Conservation (phyloP, 2,888 invertebrate genomes). For the Aporophyla lueneburgensis region DNA sequence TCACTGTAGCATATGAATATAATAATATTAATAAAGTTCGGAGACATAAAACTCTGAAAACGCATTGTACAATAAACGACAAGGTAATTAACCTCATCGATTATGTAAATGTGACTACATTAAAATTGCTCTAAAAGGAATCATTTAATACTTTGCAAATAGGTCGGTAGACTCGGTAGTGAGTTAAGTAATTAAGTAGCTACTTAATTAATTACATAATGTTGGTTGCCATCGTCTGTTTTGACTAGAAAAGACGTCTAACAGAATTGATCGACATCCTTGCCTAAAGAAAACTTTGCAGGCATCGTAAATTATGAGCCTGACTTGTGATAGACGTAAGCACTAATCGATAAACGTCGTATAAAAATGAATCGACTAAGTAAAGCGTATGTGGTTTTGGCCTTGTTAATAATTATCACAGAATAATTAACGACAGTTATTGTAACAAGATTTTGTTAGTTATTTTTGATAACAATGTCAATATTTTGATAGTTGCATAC, state of each 20-base stretch:
- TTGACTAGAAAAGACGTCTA: slow-evolving; percentile 46
- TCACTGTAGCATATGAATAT: slow-evolving; percentile 3
- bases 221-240: slow-evolving; percentile 36
- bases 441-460: slow-evolving; percentile 16
- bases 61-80: slow-evolving; percentile 32
- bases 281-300: slow-evolving; percentile 53
- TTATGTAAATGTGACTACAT: slow-evolving; percentile 54
- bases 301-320: slow-evolving; percentile 54
- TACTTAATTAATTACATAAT: slow-evolving; percentile 55
- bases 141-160: slow-evolving; percentile 61
- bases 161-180: slow-evolving; percentile 31
- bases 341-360: slow-evolving; percentile 36
- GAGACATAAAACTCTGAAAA: slow-evolving; percentile 15
- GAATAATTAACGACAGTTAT: slow-evolving; percentile 2
- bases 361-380: slow-evolving; percentile 5
- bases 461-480: slow-evolving; percentile 42
- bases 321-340: slow-evolving; percentile 47
- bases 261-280: slow-evolving; percentile 53
- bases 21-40: slow-evolving; percentile 14
- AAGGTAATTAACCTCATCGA: slow-evolving; percentile 36
- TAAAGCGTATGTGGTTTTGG: neutral
- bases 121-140: slow-evolving; percentile 56
- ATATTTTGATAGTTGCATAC: slow-evolving; percentile 34
- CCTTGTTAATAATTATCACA: slow-evolving; percentile 20
- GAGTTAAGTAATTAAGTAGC: slow-evolving; percentile 57